These are phyloP conservation scores for Leucophenga maculata DNA, from an alignment of 2,888 invertebrate genomes.

Conservation along the genomic window DNA sequence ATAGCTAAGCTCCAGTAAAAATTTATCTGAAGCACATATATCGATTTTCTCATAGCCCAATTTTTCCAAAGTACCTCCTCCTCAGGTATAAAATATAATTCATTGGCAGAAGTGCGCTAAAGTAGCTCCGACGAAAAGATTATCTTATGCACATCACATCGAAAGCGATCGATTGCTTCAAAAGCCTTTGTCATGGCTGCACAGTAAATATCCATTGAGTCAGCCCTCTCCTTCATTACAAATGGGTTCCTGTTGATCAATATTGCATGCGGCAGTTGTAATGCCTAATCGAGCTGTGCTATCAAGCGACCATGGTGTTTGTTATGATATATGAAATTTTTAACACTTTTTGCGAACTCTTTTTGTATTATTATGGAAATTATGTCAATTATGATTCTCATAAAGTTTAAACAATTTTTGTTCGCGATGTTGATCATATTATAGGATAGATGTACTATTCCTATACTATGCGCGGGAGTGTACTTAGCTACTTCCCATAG, in stretches of 20 bases:
- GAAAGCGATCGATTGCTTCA: slow-evolving; percentile 40
- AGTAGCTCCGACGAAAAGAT: slow-evolving; percentile 15
- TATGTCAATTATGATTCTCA: no score
- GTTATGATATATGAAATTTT: slow-evolving; percentile 42
- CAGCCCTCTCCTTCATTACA: neutral
- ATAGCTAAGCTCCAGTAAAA: slow-evolving; percentile 35
- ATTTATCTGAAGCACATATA: neutral
- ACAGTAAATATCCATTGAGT: slow-evolving; percentile 1
- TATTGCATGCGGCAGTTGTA: slow-evolving; percentile 15
- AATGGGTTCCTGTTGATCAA: neutral
- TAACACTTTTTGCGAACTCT: slow-evolving; percentile 24
- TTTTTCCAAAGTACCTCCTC: slow-evolving; percentile 38
- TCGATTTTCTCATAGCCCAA: slow-evolving; percentile 37
- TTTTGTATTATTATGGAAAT: no score
- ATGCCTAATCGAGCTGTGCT: slow-evolving; percentile 41
- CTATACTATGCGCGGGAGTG: no score
- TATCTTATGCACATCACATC: slow-evolving; percentile 39
- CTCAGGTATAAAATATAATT: slow-evolving; percentile 22
- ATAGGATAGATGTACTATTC: no score
- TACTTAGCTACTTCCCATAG: no score
- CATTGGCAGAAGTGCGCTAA: neutral
- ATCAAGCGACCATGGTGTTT: slow-evolving; percentile 47
- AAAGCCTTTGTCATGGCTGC: slow-evolving; percentile 29
- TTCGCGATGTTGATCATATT: no score
- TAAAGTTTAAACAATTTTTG: no score